A percentile compares a stretch with the other conserved stretches of the same genome.
These are phyloP conservation scores for Propithecus deckenii DNA, from an alignment of 2,797 vertebrate genomes.

Conservation along the genomic window DNA sequence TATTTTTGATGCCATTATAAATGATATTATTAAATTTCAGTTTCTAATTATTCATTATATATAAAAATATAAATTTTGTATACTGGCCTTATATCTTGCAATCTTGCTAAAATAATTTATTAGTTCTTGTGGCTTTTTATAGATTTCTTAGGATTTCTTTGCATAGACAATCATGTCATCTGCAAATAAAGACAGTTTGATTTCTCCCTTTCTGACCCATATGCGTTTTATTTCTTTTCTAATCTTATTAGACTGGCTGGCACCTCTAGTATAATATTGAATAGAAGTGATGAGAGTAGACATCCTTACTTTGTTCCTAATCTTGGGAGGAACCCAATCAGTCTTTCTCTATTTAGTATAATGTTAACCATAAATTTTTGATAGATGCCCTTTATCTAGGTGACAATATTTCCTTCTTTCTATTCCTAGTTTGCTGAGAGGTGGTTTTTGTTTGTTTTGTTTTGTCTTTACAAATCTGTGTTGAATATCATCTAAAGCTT, in stretches of 20 bases:
- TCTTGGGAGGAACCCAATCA: not conserved
- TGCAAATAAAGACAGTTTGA: not conserved
- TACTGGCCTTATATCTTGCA: not conserved
- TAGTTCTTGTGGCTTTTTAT: not conserved
- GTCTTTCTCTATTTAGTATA: not conserved
- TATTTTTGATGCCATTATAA: not conserved
- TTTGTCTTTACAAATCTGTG: not conserved
- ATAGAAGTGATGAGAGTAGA: not conserved
- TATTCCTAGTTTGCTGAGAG: not conserved
- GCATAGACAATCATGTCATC: not conserved
- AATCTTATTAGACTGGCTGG: not conserved
- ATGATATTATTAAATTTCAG: not conserved
- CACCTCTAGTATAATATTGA: not conserved
- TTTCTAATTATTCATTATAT: not conserved
- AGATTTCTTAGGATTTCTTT: slow-evolving; percentile 7
- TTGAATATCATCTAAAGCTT: not conserved
- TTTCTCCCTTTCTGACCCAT: not conserved
- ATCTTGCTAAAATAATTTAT: not conserved
- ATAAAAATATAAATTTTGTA: not conserved
- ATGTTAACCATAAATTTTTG: not conserved
- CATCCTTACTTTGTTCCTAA: not conserved
- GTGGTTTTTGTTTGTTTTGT: not conserved
- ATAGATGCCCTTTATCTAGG: not conserved
- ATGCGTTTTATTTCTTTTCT: not conserved
- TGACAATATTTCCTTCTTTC: slow-evolving; percentile 2